Base-by-base conservation (phyloP, 2,797 vertebrate genomes). In the Gadopsis bispinosus region DNA sequence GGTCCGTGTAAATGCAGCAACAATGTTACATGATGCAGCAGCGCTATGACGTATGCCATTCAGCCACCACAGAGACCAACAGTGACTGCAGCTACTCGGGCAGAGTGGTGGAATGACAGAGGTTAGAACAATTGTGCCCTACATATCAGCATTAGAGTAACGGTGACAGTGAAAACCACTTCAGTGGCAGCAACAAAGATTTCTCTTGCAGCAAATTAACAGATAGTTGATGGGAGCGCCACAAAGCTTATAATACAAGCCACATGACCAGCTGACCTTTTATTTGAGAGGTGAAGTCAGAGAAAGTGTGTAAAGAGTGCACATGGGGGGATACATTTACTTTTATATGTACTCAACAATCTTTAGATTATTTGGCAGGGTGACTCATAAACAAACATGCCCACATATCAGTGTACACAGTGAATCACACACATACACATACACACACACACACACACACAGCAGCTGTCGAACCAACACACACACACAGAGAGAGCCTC, bases 301-400 rank as follows among this genome's bases (percentile, higher is more conserved):
- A 31, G 29, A 31, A 47, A 41, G 58, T 69, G 66, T 62, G 45
- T 26, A 9, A 64, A 64, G 48, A 77, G 58, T 45, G 39, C 45
- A 67, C 62, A 47, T 5, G 73, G 67, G 73, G 63, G 61, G 76
- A 71, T 13, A 43, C 35, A 67, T 54, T 50, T 14, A 65, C 62
- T 79, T 81, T 48, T 45, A 58, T n/a, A 64, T 61, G 51, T n/a
- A 48, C 45, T 66, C 50, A 37, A 66, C 69, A 33, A 51, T 77
- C 80, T 79, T 76, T 60, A 64, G 73, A 75, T 88, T 79, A 81
- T 79, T 64, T 69, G 64, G 58, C 64, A 26, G 77, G 16, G 61
- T 51, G 69, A 70, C 69, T 84, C 73, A 47, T 65, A 71, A 69
- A 83, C 75, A 81, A 74, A 83, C 85, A 81, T 56, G 66, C 61